Base-by-base conservation (phyloP, 2,888 invertebrate genomes). In the Amphipoea lucens region DNA sequence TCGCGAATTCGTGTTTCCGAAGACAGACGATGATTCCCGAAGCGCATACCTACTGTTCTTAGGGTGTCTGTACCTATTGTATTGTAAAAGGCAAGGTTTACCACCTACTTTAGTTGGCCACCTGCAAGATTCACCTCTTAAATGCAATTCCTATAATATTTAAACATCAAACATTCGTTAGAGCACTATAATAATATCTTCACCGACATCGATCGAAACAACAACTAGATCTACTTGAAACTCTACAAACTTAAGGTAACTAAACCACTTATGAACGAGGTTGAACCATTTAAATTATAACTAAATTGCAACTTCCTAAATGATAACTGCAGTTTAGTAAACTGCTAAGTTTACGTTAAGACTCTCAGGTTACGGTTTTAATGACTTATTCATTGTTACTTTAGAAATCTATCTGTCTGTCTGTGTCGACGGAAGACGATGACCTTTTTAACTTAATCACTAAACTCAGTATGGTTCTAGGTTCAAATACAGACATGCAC, bases 211-310 rank as follows among this genome's bases (percentile, higher is more conserved):
- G 40, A 81, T 78, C 54, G 36, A 75, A 84, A 83, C 68, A 48
- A 62, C 29, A 29, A 63, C 63, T 6, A 29, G 23, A 29, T 9
- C 51, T 7, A 20, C 62, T 29, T 62, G 20, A 7, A 51, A 20
- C 14, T 84, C 62, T 29, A 29, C 54, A 20, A 51, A 20, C 14
- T 84, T 69, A 2, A n/a, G 42, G n/a, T 78, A 84, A 65, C 79
- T 57, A 67, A 84, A 84, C 84, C 65, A 81, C 48, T 84, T 84
- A n/a, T n/a, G 40, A 68, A 69, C 69, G 17, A 78, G 57, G 67
- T 65, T 69, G 63, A 67, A 60, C 42, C 60, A 12, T 40, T 79
- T 74, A 40, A 62, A 78, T 60, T 84, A 40, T 67, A 67, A 79
- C 42, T 83, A 45, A 65, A 17, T 66, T 78, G n/a, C 45, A 74